These are phyloP conservation scores for Carettochelys insculpta DNA, from an alignment of 2,113 vertebrate species.

Conservation along the genomic window DNA sequence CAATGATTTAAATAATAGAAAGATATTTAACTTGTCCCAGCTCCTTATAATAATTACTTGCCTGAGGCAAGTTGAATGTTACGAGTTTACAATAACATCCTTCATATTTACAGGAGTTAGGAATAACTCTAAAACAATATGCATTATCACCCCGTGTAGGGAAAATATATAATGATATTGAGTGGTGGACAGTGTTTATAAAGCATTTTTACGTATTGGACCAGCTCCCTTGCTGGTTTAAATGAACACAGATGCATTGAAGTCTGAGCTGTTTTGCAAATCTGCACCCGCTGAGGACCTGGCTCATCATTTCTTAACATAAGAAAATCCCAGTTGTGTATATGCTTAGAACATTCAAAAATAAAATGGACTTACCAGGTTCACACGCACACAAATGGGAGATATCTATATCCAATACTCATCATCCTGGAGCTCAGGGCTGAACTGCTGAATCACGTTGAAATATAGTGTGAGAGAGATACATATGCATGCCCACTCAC, in stretches of 20 bases:
- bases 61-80: conserved; percentile 4
- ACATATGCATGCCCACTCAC: not conserved
- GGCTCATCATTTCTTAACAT: not conserved
- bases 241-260: not conserved
- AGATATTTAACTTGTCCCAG: not conserved
- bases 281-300: not conserved
- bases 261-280: not conserved
- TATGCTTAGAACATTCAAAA: not conserved
- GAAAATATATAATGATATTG: not conserved
- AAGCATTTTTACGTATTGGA: not conserved
- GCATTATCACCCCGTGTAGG: not conserved
- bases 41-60: not conserved
- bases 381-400: not conserved
- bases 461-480: not conserved
- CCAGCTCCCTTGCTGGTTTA: not conserved
- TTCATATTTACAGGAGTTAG: not conserved
- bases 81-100: not conserved
- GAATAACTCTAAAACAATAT: not conserved
- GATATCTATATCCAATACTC: not conserved
- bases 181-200: too few species aligned
- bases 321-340: not conserved
- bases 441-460: not conserved
- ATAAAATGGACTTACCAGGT: not conserved
- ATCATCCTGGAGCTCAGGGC: not conserved
- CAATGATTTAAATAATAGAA: conserved; percentile 44